Evolutionary conservation across 2,888 invertebrate genomes (phyloP).

Genomic region (Invenusta paracnida): DNA sequence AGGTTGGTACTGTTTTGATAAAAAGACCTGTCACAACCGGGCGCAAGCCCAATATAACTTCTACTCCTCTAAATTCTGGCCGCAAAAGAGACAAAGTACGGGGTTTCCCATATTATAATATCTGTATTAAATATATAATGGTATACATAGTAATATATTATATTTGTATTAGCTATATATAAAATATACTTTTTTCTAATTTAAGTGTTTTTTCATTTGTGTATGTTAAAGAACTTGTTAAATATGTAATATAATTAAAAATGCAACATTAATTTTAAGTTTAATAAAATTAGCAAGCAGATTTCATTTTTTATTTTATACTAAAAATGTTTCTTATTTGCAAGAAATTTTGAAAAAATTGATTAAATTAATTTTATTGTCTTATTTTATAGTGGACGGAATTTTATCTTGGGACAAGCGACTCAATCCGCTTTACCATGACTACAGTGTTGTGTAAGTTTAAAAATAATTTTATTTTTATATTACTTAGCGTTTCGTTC

Average conservation of each 20-base stretch:
- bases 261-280: background rate
- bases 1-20: background rate
- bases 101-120: background rate
- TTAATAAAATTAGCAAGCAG: background rate
- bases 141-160: background rate
- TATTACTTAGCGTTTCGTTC: no score
- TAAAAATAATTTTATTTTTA: background rate
- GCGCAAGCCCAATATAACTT: background rate
- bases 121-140: background rate
- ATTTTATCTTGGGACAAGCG: constrained; percentile 13
- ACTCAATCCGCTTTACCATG: background rate
- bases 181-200: no score
- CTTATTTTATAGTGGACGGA: constrained; percentile 6
- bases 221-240: background rate
- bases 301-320: no score
- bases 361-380: background rate
- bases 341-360: no score
- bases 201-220: no score
- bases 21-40: background rate
- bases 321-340: no score
- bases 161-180: background rate
- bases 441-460: constrained; percentile 6
- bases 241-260: background rate
- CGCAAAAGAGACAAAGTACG: background rate
- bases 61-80: background rate